Percentiles rank a stretch among this genome's conserved stretches.
Conservation (phyloP, 1,140 invertebrate species). For the Vanessa tameamea region DNA sequence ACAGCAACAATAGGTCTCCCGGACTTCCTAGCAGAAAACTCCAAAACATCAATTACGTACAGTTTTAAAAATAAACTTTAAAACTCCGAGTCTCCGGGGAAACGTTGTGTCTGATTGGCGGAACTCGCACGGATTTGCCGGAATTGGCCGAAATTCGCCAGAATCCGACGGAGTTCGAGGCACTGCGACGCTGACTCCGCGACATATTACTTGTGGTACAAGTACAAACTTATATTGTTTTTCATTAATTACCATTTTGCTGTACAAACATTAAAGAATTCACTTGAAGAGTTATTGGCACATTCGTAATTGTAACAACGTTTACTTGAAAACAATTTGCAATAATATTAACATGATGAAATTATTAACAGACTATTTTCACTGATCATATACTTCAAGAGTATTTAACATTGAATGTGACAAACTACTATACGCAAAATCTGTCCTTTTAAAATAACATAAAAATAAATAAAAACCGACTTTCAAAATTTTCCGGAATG, state of each 20-base stretch:
- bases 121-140: constrained; percentile 16
- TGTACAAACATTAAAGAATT: too few species aligned
- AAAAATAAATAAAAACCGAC: too few species aligned
- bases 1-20: background rate
- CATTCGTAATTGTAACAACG: too few species aligned
- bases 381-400: too few species aligned
- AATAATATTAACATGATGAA: too few species aligned
- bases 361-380: too few species aligned
- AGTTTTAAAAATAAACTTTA: constrained; percentile 36
- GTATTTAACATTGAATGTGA: too few species aligned
- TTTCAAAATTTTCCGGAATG: too few species aligned
- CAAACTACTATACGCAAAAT: too few species aligned
- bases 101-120: constrained; percentile 24
- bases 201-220: constrained; percentile 16
- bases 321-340: too few species aligned
- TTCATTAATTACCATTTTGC: background rate
- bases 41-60: constrained; percentile 31
- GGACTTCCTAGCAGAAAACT: constrained; percentile 14
- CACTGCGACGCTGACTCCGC: constrained; percentile 19
- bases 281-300: too few species aligned
- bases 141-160: constrained; percentile 25
- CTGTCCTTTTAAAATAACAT: too few species aligned
- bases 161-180: constrained; percentile 17
- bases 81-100: constrained; percentile 17
- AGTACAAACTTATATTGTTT: background rate